phyloP scores from a whole-genome alignment of 2,113 vertebrate genomes.

The Eublepharis macularius region DNA sequence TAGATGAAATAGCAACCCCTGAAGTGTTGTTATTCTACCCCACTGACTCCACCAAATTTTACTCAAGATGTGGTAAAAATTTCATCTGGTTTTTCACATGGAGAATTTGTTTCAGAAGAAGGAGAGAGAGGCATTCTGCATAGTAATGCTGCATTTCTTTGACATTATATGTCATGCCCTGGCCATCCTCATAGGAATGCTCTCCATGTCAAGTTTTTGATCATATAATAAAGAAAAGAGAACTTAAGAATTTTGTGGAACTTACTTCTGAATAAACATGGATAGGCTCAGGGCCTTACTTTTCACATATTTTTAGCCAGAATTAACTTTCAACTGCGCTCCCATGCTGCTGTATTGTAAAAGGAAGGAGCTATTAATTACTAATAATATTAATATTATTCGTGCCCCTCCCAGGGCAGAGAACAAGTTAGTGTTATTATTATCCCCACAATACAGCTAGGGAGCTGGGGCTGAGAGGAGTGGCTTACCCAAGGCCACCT shows the following conservation, averaged over 20 bases:
- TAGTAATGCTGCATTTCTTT: neutral
- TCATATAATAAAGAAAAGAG: neutral
- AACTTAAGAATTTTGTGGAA: too few relatives aligned
- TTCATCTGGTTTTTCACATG: neutral
- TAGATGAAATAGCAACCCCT: neutral
- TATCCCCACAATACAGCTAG: too few relatives aligned
- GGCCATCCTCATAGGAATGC: neutral
- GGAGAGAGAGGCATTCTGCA: neutral
- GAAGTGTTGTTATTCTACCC: neutral
- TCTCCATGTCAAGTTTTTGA: neutral
- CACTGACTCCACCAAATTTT: neutral
- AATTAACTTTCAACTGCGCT: neutral
- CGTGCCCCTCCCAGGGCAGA: too few relatives aligned
- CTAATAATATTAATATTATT: too few relatives aligned
- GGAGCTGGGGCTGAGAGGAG: too few relatives aligned
- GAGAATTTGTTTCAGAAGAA: neutral
- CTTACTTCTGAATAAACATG: neutral
- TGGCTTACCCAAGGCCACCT: too few relatives aligned
- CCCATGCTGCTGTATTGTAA: neutral
- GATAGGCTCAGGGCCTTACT: neutral
- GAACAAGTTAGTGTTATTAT: too few relatives aligned
- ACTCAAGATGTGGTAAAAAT: neutral
- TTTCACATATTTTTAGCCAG: neutral
- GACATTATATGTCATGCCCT: too few relatives aligned
- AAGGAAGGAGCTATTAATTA: neutral